Evolutionary conservation across 1,140 invertebrate genomes (phyloP), one percentile per base, ranked within the genome.

Genomic region (Drosophila mayri): DNA sequence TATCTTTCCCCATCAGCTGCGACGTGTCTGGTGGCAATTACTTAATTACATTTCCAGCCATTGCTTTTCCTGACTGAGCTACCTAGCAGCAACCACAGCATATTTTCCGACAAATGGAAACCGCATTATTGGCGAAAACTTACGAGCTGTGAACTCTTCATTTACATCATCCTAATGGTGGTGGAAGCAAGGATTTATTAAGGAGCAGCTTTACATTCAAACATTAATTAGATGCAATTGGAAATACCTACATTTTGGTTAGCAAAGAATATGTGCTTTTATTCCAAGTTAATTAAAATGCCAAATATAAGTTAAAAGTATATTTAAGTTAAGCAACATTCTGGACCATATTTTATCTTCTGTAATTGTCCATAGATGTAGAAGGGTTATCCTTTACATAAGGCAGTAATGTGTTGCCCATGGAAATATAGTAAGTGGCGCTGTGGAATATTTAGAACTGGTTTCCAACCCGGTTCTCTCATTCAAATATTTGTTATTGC

Each of bases 11-110:
- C 20, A 20, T 66, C 14, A 8, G 20, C 10, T 35, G 55, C 20
- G 9, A 61, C 25, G 30, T 35, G 37, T 30, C 25, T 46, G 38
- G 25, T 49, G 58, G 44, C 81, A 76, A 76, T 85, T 75, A 75
- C 50, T 49, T 81, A 85, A 85, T 86, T 78, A 37, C 72, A 78
- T 74, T 70, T 46, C 59, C 47, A 28, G 47, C 38, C 46, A 50
- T 37, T 72, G 57, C 43, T 64, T 43, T 25, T 14, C 11, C 8
- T 12, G 16, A 14, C 16, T 18, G 35, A 28, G 35, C 11, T 81
- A 28, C 5, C 63, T 7, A 3, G 20, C 43, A 14, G 76, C 67
- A 28, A 75, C 76, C 4, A 28, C 12, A 35, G 14, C 50, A 14
- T 46, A 22, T 41, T 35, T 49, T 49, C 67, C 73, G 3, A 28